Conservation (phyloP, 2,888 invertebrate genomes). For the Spisula subtruncata region DNA sequence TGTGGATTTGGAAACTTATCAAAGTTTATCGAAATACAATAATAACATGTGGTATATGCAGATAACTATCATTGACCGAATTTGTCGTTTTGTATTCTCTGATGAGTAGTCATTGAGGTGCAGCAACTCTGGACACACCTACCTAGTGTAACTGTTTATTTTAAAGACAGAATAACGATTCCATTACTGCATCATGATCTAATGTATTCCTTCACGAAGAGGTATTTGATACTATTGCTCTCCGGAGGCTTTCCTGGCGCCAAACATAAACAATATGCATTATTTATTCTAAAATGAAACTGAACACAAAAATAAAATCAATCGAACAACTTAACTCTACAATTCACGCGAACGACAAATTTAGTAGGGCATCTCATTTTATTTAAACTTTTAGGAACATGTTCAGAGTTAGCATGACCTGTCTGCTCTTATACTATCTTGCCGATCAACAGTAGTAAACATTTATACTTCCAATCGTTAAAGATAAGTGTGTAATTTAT, state of each 20-base stretch:
- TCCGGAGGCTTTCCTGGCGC: background rate
- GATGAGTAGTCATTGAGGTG: too few species aligned
- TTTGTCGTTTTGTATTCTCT: too few species aligned
- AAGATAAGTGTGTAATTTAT: conserved; percentile 50
- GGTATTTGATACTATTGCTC: background rate
- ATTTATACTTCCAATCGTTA: conserved; percentile 16
- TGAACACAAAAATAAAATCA: background rate
- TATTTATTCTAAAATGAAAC: background rate
- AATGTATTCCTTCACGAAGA: background rate
- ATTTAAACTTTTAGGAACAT: background rate
- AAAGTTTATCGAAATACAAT: too few species aligned
- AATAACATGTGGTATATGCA: too few species aligned
- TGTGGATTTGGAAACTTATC: too few species aligned
- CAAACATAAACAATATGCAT: background rate
- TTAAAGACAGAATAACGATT: background rate
- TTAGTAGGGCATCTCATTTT: background rate
- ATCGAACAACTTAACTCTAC: background rate
- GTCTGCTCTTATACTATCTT: background rate
- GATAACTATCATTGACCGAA: too few species aligned
- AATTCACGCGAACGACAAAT: background rate
- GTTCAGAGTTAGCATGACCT: background rate
- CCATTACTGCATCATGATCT: background rate
- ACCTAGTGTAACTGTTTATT: background rate
- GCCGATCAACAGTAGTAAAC: conserved; percentile 5
- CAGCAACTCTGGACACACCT: background rate